These are phyloP conservation scores for Pongo abelii DNA, from an alignment of 2,113 vertebrate genomes.

Conservation along the genomic window DNA sequence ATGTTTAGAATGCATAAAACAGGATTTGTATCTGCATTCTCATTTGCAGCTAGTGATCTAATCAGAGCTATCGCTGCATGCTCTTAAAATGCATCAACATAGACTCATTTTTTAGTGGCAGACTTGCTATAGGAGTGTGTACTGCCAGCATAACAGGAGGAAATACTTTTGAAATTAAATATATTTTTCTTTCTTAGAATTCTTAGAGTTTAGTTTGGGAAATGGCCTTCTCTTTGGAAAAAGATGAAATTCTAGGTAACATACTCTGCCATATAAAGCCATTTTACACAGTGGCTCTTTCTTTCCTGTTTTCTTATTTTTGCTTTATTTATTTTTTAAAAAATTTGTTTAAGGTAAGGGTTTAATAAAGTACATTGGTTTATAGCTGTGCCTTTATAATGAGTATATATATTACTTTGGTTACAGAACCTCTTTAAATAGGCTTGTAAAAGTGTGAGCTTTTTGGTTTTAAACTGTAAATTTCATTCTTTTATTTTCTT, in stretches of 20 bases:
- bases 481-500: slow-evolving; percentile 24
- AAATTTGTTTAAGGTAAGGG: background rate
- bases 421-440: slow-evolving; percentile 20
- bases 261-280: background rate
- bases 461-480: slow-evolving; percentile 48
- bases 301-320: background rate
- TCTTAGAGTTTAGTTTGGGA: slow-evolving; percentile 9
- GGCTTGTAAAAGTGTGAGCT: slow-evolving; percentile 7
- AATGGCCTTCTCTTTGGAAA: slow-evolving; percentile 33
- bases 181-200: background rate
- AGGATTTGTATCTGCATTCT: slow-evolving; percentile 12
- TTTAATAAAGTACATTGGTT: background rate
- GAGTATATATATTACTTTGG: background rate
- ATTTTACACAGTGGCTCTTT: background rate
- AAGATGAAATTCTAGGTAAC: background rate
- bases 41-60: slow-evolving; percentile 4
- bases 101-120: background rate
- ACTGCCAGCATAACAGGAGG: background rate
- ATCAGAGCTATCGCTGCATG: background rate
- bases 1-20: background rate
- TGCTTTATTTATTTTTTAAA: background rate
- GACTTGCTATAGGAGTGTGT: background rate
- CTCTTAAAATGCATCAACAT: background rate
- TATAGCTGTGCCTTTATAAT: background rate
- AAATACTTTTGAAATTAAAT: slow-evolving; percentile 14